Conservation (phyloP, 2,888 invertebrate species). For the Stramonita haemastoma region DNA sequence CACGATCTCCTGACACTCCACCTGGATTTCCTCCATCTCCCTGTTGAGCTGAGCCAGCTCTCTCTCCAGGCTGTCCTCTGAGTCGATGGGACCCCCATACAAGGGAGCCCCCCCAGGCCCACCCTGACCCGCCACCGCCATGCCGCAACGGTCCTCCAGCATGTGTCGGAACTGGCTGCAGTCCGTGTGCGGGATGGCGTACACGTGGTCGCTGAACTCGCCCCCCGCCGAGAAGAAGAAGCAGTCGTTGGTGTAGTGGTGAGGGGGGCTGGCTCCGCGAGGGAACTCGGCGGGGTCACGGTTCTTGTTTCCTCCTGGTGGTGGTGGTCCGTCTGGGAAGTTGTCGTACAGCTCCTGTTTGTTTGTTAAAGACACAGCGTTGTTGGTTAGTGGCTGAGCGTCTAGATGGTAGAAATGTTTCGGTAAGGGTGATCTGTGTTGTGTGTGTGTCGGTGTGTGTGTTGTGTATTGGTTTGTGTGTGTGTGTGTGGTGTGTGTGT, state of each 20-base stretch:
- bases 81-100: conserved; percentile 66
- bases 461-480: no score
- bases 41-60: conserved; percentile 81
- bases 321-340: neutral
- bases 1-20: conserved; percentile 80
- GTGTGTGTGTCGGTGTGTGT: no score
- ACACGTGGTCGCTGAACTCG: conserved; percentile 57
- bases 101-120: conserved; percentile 54
- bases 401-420: no score
- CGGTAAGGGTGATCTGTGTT: no score
- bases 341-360: neutral
- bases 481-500: no score
- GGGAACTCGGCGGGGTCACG: no score
- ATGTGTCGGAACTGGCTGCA: conserved; percentile 68
- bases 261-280: conserved; percentile 62
- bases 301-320: no score
- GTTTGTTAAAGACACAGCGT: neutral
- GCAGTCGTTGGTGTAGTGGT: conserved; percentile 73
- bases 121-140: conserved; percentile 50
- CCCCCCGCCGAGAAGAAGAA: conserved; percentile 68
- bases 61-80: conserved; percentile 78
- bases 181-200: conserved; percentile 45
- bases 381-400: no score
- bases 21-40: conserved; percentile 82
- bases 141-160: conserved; percentile 67